phyloP scores from a whole-genome alignment of 1,140 invertebrate genomes.

The Caerostris darwini region DNA sequence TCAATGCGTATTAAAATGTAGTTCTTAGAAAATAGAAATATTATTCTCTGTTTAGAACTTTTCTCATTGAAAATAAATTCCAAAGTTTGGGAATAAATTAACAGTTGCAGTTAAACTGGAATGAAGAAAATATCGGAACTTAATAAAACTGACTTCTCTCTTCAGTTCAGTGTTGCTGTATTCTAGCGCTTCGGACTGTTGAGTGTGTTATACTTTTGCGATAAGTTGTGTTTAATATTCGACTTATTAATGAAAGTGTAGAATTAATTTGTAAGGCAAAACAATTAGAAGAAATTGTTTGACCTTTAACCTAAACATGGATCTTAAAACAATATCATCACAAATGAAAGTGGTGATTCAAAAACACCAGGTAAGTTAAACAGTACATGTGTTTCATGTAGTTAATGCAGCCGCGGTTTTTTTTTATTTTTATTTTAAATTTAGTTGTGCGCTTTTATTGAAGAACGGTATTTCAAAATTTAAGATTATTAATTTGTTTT shows the following conservation, averaged over 20 bases:
- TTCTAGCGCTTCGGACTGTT: slow-evolving; percentile 72
- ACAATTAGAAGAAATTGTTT: neutral
- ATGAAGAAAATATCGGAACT: slow-evolving; percentile 30
- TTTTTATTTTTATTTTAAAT: neutral
- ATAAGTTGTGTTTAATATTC: slow-evolving; percentile 54
- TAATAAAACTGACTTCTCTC: slow-evolving; percentile 43
- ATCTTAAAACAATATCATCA: slow-evolving; percentile 80
- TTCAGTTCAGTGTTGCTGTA: neutral
- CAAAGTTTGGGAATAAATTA: neutral
- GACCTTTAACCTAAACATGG: slow-evolving; percentile 77
- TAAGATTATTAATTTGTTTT: neutral
- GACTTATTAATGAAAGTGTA: neutral
- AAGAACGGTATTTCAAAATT: neutral
- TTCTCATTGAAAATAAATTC: neutral
- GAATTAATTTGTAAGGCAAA: neutral
- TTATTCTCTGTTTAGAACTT: neutral
- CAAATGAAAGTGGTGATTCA: slow-evolving; percentile 82
- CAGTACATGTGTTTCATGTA: slow-evolving; percentile 28
- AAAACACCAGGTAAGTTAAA: slow-evolving; percentile 81
- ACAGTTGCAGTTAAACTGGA: neutral
- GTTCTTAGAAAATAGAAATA: slow-evolving; percentile 32
- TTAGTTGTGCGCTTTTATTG: neutral
- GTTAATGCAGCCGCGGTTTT: neutral
- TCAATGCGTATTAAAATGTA: slow-evolving; percentile 72
- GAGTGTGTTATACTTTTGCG: slow-evolving; percentile 77